Evolutionary conservation across 2,888 invertebrate species (phyloP), one percentile per base, ranked within the genome.

Genomic region (Eupithecia inturbata): DNA sequence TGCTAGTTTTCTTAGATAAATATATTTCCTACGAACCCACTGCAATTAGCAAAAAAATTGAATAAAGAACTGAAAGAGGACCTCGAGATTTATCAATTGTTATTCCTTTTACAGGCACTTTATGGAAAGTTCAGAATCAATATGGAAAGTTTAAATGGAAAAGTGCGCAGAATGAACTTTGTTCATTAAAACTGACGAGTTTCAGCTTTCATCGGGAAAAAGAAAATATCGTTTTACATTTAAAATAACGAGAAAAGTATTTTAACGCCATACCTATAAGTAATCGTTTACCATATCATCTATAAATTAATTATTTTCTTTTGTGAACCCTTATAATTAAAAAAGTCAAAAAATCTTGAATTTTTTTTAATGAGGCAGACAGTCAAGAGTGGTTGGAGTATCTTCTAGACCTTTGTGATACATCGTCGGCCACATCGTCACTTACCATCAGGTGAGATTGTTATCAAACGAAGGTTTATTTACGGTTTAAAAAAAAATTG

Each of bases 121-220:
- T 89, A 88, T 83, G 84, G 87, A 84, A 91, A 90, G 84, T 91
- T 90, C 82, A 82, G 84, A 89, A 89, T 88, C 89, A 89, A 90
- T 88, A 88, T 84, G 85, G 14, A 84, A 92, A 92, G 85, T 92
- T 91, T 90, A 91, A 92, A 92, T 91, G 91, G 91, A 91, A 92
- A 92, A 91, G 88, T 90, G 86, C 82, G 84, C 82, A 83, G 84
- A 84, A 80, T 85, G 85, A 92, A 92, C 90, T 92, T 91, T 89
- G 88, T 92, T 92, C 91, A 92, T 92, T 92, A 92, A 89, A 91
- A 89, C 87, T 88, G 89, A 85, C 84, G 88, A 90, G 87, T 88
- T 87, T 86, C 79, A 83, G 82, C 82, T 82, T 78, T 80, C 83
- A 79, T 81, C 84, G 84, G 82, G 84, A 86, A 87, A 87, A 84